Base-by-base conservation (phyloP, 2,797 vertebrate genomes). In the Philypnodon macrostomus region DNA sequence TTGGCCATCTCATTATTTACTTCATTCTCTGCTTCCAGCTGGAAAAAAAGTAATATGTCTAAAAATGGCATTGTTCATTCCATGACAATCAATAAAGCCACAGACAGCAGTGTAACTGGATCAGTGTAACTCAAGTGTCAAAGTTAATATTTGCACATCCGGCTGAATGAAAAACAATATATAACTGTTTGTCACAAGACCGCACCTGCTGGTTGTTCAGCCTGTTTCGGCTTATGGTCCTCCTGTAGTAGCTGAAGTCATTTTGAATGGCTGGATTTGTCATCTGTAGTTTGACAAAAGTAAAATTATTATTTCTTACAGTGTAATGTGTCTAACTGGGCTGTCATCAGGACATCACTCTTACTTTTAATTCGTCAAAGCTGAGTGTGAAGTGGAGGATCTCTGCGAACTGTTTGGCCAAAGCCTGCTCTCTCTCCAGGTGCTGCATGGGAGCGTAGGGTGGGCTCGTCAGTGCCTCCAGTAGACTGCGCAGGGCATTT, bases 1-100 rank as follows among this genome's bases (percentile, higher is more conserved):
- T 95, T 95, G 83, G 93, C 93, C 93, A 95, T 95, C 85, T 95
- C 93, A 0, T 94, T 95, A 87, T 93, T 95, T 11, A 95, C 93
- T 68, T 95, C 93, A 0, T 93, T 94, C 81, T 95, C 93, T 0
- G 91, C 92, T 0, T 93, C 93, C 81, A 93, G 81, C 93, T 95
- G 87, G 0, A 51, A 2, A 2, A 45, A 15, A 57, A 0, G 45
- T 30, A 35, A 47, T 42, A 36, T 4, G 1, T 6, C 5, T 35
- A 14, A 13, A n/a, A 32, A 17, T 5, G 53, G 18, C 10, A 49
- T 27, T 30, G 33, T 2, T 15, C 5, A 37, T n/a, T n/a, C n/a
- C n/a, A n/a, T n/a, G n/a, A n/a, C n/a, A n/a, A n/a, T n/a, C n/a
- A n/a, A n/a, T n/a, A n/a, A n/a, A n/a, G n/a, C n/a, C n/a, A n/a